Evolutionary conservation across 2,113 vertebrate species (phyloP), one percentile per base, ranked within the genome.

Genomic region (Chaenocephalus aceratus): DNA sequence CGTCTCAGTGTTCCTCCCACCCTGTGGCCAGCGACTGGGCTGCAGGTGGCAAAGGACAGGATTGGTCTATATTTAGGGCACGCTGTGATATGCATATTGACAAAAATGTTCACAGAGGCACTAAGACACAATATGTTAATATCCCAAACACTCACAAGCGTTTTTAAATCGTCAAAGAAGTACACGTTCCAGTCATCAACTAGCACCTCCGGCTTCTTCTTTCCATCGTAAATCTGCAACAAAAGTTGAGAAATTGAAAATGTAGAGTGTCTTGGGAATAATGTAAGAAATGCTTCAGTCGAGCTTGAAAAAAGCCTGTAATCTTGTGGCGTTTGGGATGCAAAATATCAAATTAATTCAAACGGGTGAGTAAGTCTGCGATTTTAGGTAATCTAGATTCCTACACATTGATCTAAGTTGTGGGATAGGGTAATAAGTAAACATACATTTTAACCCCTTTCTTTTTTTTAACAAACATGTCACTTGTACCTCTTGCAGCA

Each of bases 141-240:
- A 11, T 13, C 59, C 5, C 75, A 23, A 53, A 74, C 3, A 79
- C 94, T 86, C 61, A 94, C 92, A 91, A 99, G 87, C 52, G 96
- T 88, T 73, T 95, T 92, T 86, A 97, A 92, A 84, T 96, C 94
- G 73, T 97, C 95, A 89, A 96, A 98, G 93, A 97, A 99, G 91
- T 98, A 97, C 12, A 97, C 96, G 53, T 97, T 98, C 97, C 97
- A 98, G 63, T 96, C 96, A 91, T 98, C 97, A 78, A 98, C 96
- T 62, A 97, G 88, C 80, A 96, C 92, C 93, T 97, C 96, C 6
- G 97, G 96, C 86, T 97, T 98, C 88, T 95, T 95, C 76, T 92
- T 75, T 65, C 94, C 97, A 91, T 94, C 93, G 79, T 96, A 96
- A 80, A 98, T 97, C 97, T 98, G 94, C 85, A 95, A 93, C n/a